Evolutionary conservation across 2,113 vertebrate genomes (phyloP).

Genomic region (Okapia johnstoni): DNA sequence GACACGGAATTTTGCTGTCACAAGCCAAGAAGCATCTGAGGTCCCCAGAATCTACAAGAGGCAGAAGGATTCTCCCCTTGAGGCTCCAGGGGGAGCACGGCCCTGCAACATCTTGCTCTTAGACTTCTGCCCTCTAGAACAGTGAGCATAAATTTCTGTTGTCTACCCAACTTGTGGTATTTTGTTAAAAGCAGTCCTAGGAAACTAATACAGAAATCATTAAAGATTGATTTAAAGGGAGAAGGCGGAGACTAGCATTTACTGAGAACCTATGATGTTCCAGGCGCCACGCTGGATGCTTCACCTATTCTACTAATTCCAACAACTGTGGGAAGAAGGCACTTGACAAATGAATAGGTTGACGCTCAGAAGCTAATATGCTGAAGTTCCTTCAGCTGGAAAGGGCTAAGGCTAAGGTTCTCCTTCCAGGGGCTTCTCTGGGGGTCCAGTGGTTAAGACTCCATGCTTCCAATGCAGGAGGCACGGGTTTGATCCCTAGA

Average conservation of each 20-base stretch:
- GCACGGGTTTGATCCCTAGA: not conserved
- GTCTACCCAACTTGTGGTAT: not conserved
- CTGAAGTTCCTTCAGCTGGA: not conserved
- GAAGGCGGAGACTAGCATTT: not conserved
- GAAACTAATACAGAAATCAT: not conserved
- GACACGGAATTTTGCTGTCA: not conserved
- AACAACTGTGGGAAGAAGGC: not conserved
- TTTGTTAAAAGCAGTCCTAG: not conserved
- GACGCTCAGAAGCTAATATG: not conserved
- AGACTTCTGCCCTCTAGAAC: not conserved
- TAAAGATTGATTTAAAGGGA: not conserved
- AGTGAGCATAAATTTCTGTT: not conserved
- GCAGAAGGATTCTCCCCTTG: not conserved
- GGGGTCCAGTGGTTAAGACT: not conserved
- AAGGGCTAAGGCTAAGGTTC: not conserved
- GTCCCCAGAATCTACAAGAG: not conserved
- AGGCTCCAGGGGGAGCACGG: not conserved
- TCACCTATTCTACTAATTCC: not conserved
- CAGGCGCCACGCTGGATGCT: no score
- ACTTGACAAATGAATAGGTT: not conserved
- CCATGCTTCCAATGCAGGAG: not conserved
- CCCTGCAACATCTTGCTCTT: not conserved
- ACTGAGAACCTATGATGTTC: not conserved
- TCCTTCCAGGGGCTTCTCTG: not conserved
- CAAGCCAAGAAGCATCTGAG: not conserved